Conservation (phyloP, 1,140 invertebrate species). For the Parapsyche elsis region DNA sequence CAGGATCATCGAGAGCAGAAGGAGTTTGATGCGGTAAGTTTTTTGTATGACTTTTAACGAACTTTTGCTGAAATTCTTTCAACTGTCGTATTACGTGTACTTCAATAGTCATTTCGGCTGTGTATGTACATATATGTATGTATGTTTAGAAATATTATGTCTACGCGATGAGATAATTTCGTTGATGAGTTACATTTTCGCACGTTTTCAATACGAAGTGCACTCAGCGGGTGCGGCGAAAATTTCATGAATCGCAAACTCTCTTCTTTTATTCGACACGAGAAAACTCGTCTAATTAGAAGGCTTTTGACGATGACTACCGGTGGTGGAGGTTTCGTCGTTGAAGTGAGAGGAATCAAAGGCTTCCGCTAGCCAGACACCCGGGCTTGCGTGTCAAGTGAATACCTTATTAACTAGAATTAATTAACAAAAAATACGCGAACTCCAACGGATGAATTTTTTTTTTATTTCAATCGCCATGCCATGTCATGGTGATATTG, state of each 20-base stretch:
- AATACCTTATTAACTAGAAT: conserved; percentile 49
- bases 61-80: too few species aligned
- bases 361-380: conserved; percentile 6
- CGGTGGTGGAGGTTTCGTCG: not conserved
- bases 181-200: conserved; percentile 14
- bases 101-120: too few species aligned
- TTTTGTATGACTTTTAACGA: not conserved
- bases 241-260: conserved; percentile 43
- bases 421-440: conserved; percentile 50
- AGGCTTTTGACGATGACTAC: conserved; percentile 30
- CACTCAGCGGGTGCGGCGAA: conserved; percentile 7
- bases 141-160: not conserved
- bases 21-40: conserved; percentile 44
- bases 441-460: not conserved
- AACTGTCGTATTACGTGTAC: too few species aligned
- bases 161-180: conserved; percentile 25
- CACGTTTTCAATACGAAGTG: conserved; percentile 35
- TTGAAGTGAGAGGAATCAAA: conserved; percentile 35
- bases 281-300: conserved; percentile 50
- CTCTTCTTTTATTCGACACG: conserved; percentile 41
- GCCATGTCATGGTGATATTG: too few species aligned
- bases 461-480: not conserved
- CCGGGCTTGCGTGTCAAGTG: conserved; percentile 41
- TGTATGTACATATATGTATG: too few species aligned
- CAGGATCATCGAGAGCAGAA: conserved; percentile 33